Evolutionary conservation across 1,140 invertebrate genomes (phyloP).

Genomic region (Ctenoplectra terminalis): DNA sequence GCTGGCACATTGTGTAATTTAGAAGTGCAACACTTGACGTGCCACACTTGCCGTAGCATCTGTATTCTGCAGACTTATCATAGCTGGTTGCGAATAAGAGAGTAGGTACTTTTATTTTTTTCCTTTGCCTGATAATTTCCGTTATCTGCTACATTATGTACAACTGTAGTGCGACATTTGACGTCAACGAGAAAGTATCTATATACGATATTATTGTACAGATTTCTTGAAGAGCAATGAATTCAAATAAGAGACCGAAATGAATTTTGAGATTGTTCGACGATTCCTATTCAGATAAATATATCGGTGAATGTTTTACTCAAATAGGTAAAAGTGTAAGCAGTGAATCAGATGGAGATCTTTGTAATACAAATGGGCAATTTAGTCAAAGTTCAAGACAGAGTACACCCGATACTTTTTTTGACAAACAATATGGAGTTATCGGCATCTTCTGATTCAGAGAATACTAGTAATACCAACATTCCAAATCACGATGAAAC

Average conservation of each 20-base stretch:
- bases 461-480: background rate
- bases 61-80: too few relatives aligned
- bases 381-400: background rate
- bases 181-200: background rate
- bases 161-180: slow-evolving; percentile 2
- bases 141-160: background rate
- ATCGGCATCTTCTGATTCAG: slow-evolving; percentile 12
- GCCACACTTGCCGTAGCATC: too few relatives aligned
- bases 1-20: too few relatives aligned
- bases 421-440: background rate
- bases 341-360: slow-evolving; percentile 1
- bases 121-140: too few relatives aligned
- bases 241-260: background rate
- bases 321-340: background rate
- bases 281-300: background rate
- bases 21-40: too few relatives aligned
- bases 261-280: background rate
- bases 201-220: background rate
- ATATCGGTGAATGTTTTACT: background rate
- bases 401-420: slow-evolving; percentile 3
- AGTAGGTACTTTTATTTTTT: too few relatives aligned
- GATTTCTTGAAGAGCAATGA: slow-evolving; percentile 8
- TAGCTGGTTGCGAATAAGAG: too few relatives aligned
- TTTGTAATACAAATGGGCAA: background rate
- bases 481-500: too few relatives aligned